These are phyloP conservation scores for Neria commutata DNA, from an alignment of 2,888 invertebrate genomes.

Conservation along the genomic window DNA sequence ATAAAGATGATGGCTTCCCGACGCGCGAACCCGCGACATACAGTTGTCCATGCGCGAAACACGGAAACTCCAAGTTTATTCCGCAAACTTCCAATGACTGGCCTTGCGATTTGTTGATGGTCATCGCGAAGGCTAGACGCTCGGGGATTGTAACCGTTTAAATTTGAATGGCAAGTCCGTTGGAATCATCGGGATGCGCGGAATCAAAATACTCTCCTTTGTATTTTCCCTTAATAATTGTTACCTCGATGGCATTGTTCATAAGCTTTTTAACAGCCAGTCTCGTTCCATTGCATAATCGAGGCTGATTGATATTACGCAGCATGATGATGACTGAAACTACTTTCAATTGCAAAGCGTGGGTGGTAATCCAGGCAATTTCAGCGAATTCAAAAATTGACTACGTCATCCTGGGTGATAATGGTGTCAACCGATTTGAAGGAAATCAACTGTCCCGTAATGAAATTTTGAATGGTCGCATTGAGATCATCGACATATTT, in stretches of 20 bases:
- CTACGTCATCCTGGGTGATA: constrained; percentile 2
- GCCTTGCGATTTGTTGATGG: constrained; percentile 50
- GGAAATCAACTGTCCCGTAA: neutral
- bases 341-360: constrained; percentile 39
- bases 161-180: constrained; percentile 47
- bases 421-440: constrained; percentile 7
- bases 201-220: constrained; percentile 38
- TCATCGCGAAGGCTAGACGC: constrained; percentile 44
- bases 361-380: too few relatives aligned
- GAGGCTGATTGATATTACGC: constrained; percentile 37
- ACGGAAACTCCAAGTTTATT: constrained; percentile 39
- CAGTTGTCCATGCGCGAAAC: constrained; percentile 48
- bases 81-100: constrained; percentile 42
- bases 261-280: constrained; percentile 15
- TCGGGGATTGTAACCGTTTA: constrained; percentile 47
- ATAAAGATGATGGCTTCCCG: constrained; percentile 26
- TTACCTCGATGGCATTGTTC: constrained; percentile 36
- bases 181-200: constrained; percentile 49
- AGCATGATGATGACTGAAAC: constrained; percentile 41
- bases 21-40: constrained; percentile 42
- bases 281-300: constrained; percentile 41
- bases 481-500: constrained; percentile 13
- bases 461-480: constrained; percentile 9
- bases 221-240: constrained; percentile 30
- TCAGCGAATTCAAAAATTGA: constrained; percentile 4